Base-by-base conservation (phyloP, 2,888 invertebrate species). In the Drosophila picticornis region DNA sequence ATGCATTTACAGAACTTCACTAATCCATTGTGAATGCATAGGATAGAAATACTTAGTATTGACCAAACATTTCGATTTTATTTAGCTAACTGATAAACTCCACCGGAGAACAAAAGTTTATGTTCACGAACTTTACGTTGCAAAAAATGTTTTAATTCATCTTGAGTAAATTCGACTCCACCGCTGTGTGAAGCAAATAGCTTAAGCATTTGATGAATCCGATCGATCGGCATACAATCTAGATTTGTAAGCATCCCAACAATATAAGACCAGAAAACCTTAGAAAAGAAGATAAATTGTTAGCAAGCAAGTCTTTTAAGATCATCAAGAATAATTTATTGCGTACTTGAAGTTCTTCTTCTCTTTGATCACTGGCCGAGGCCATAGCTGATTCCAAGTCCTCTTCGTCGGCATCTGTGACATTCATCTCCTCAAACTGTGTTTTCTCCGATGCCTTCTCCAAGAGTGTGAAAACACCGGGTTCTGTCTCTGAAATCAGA, bases 221-320 rank as follows among this genome's bases (percentile, higher is more conserved):
- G 94, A 83, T 99, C 98, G 77, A 99, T 94, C 0, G 98, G 97
- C 91, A 99, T 94, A 0, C 97, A 97, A 89, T 98, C 98, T 77
- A 99, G 94, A 94, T 99, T 99, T 16, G 98, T 98, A 67, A 99
- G 94, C 99, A 99, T 99, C 25, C 98, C 99, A 53, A 98, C 97
- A 85, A 99, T 98, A 91, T 99, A 99, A 0, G 98, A 97, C 99
- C 99, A 99, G 93, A 98, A 98, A 4, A 93, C 93, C 93, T 93
- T 46, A 16, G 36, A 36, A 72, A 25, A 6, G n/a, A 56, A 7
- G 38, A 31, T 16, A 27, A 16, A 43, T 10, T 60, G 25, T n/a
- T 25, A 58, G 9, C 10, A 55, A 34, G 16, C 13, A 36, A 43
- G 36, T 16, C 5, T 10, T n/a, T 27, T 13, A 25, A 16, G 3